Evolutionary conservation across 37 sponge, comb jelly and placozoan species (phyloP).

Genomic region (Haliclona indistincta): DNA sequence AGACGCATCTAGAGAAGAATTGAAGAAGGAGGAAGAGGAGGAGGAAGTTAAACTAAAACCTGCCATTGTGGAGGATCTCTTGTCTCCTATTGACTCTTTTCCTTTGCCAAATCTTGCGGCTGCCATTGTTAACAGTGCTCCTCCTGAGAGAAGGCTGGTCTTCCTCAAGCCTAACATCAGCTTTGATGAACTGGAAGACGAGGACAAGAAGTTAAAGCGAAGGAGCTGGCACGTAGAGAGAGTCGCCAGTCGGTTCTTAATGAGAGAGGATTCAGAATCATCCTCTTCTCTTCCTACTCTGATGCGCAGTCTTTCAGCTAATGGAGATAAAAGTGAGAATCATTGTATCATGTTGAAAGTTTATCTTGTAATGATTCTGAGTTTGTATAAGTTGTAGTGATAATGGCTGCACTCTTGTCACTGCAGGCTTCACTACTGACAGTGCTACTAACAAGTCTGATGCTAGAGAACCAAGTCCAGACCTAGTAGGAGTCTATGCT

Average conservation of each 20-base stretch:
- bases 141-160: constrained; percentile 39
- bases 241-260: constrained; percentile 25
- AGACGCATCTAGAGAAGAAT: neutral
- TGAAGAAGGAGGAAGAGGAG: neutral
- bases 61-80: neutral
- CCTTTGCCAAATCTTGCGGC: constrained; percentile 33
- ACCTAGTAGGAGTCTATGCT: constrained; percentile 74
- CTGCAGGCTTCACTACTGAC: too few species aligned
- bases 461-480: neutral
- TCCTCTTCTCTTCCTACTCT: constrained; percentile 5
- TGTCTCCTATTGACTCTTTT: neutral
- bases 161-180: constrained; percentile 38
- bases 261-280: neutral
- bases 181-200: neutral
- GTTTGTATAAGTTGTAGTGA: constrained; percentile 29
- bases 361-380: neutral
- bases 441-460: too few species aligned
- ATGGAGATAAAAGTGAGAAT: neutral
- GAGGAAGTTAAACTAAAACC: neutral
- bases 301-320: constrained; percentile 13
- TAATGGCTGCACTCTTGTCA: too few species aligned
- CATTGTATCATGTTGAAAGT: neutral
- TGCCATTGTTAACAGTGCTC: constrained; percentile 75
- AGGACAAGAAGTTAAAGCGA: constrained; percentile 14
- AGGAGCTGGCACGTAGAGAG: constrained; percentile 58